These are phyloP conservation scores for Pseudococcus longispinus DNA, from an alignment of 2,888 invertebrate species.

Conservation along the genomic window DNA sequence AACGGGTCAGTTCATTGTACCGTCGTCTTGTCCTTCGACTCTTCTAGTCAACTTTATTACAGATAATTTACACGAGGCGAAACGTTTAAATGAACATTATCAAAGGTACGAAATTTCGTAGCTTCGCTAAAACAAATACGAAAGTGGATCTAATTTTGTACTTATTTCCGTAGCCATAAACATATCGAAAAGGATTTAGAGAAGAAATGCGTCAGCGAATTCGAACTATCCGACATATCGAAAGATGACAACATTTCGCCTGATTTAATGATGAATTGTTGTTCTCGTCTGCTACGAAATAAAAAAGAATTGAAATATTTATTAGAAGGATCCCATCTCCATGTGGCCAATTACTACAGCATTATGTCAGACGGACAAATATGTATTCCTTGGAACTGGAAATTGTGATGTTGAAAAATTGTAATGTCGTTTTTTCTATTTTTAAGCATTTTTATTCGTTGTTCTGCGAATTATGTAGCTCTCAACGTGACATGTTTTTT, in stretches of 20 bases:
- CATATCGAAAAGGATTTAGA: slow-evolving; percentile 79
- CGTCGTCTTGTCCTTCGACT: slow-evolving; percentile 87
- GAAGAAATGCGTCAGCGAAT: slow-evolving; percentile 71
- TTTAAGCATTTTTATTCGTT: background rate
- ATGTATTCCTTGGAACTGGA: slow-evolving; percentile 94
- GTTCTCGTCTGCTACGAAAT: slow-evolving; percentile 72
- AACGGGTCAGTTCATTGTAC: slow-evolving; percentile 91
- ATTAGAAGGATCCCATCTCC: slow-evolving; percentile 75
- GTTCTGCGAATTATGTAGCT: background rate
- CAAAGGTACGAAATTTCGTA: slow-evolving; percentile 68
- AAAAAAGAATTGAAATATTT: slow-evolving; percentile 64
- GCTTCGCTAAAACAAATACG: background rate
- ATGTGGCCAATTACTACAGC: slow-evolving; percentile 89
- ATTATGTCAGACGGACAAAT: slow-evolving; percentile 88
- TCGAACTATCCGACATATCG: slow-evolving; percentile 75
- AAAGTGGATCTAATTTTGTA: slow-evolving; percentile 59
- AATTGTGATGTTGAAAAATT: slow-evolving; percentile 64
- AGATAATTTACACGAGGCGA: slow-evolving; percentile 78
- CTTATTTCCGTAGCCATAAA: slow-evolving; percentile 70
- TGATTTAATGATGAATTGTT: slow-evolving; percentile 85
- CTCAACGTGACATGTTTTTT: background rate
- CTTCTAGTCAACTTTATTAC: slow-evolving; percentile 84
- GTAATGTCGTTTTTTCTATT: background rate
- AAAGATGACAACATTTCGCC: slow-evolving; percentile 93
- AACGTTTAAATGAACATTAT: slow-evolving; percentile 74